Evolutionary conservation across 2,888 invertebrate genomes (phyloP).

Genomic region (Epinotia brunnichana): DNA sequence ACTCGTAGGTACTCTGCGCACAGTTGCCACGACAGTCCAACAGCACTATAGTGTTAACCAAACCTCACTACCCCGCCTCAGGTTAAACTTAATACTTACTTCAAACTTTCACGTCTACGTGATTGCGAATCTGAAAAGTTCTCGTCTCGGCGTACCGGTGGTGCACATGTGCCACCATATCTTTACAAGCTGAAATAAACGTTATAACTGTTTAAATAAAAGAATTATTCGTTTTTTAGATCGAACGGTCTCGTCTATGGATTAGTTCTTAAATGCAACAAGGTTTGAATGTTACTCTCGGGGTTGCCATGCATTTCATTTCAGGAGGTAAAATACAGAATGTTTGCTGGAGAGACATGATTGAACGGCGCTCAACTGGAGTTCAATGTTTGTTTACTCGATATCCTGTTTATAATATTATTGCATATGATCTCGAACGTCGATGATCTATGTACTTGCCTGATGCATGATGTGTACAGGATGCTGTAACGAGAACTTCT

Average conservation of each 20-base stretch:
- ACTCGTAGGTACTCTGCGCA: background rate
- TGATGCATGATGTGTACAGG: too few species aligned
- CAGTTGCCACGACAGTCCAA: slow-evolving; percentile 16
- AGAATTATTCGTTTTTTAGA: slow-evolving; percentile 43
- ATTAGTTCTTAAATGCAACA: slow-evolving; percentile 60
- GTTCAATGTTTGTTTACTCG: background rate
- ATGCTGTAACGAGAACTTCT: too few species aligned
- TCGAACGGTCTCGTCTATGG: slow-evolving; percentile 48
- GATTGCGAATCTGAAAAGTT: slow-evolving; percentile 78
- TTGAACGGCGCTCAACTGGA: background rate
- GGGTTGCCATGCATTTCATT: slow-evolving; percentile 36
- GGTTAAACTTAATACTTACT: slow-evolving; percentile 71
- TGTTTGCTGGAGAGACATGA: slow-evolving; percentile 2
- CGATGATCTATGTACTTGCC: too few species aligned
- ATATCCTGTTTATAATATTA: too few species aligned
- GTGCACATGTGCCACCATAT: slow-evolving; percentile 55
- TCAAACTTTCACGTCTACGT: slow-evolving; percentile 68
- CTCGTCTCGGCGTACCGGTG: slow-evolving; percentile 56
- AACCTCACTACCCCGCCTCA: slow-evolving; percentile 56
- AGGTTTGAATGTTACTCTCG: slow-evolving; percentile 47
- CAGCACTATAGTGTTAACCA: slow-evolving; percentile 37
- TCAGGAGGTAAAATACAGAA: background rate
- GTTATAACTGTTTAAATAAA: slow-evolving; percentile 43
- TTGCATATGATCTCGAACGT: too few species aligned
- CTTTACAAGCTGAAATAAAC: slow-evolving; percentile 46